A percentile compares a stretch with the other conserved stretches of the same genome.
Evolutionary conservation across 2,797 vertebrate genomes (phyloP).

Genomic region (Echiichthys vipera): DNA sequence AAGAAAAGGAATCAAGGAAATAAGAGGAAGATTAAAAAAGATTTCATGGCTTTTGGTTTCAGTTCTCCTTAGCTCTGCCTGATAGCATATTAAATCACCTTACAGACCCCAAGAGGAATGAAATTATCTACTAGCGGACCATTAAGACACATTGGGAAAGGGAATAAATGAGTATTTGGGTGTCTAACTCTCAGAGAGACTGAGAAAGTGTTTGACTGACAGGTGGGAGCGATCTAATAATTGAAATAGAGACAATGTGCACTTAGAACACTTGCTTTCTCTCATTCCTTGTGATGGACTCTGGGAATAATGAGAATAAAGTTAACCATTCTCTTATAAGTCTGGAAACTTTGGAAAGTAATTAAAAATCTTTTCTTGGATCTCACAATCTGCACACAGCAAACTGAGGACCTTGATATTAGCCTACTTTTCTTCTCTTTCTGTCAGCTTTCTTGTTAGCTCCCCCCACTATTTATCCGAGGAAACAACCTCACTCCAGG

Average conservation of each 20-base stretch:
- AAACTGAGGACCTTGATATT: slow-evolving; percentile 17
- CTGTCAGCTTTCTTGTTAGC: too few species aligned
- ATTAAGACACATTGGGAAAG: slow-evolving; percentile 41
- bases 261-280: background rate
- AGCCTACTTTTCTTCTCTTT: background rate
- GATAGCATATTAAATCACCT: slow-evolving; percentile 48
- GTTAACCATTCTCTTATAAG: slow-evolving; percentile 11
- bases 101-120: slow-evolving; percentile 19
- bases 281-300: background rate
- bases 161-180: slow-evolving; percentile 37
- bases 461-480: slow-evolving; percentile 11
- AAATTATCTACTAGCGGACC: slow-evolving; percentile 37
- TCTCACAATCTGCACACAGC: background rate
- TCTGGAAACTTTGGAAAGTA: slow-evolving; percentile 34
- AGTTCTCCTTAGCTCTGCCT: slow-evolving; percentile 20
- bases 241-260: slow-evolving; percentile 20
- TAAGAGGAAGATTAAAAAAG: slow-evolving; percentile 13
- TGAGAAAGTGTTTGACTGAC: slow-evolving; percentile 23
- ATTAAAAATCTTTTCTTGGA: slow-evolving; percentile 21
- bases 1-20: background rate
- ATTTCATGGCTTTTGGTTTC: slow-evolving; percentile 50
- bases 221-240: slow-evolving; percentile 22
- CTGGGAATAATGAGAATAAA: slow-evolving; percentile 20
- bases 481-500: background rate
- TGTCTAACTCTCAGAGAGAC: background rate